These are phyloP conservation scores for Drosophila azteca DNA, from an alignment of 1,140 invertebrate species.

Conservation along the genomic window DNA sequence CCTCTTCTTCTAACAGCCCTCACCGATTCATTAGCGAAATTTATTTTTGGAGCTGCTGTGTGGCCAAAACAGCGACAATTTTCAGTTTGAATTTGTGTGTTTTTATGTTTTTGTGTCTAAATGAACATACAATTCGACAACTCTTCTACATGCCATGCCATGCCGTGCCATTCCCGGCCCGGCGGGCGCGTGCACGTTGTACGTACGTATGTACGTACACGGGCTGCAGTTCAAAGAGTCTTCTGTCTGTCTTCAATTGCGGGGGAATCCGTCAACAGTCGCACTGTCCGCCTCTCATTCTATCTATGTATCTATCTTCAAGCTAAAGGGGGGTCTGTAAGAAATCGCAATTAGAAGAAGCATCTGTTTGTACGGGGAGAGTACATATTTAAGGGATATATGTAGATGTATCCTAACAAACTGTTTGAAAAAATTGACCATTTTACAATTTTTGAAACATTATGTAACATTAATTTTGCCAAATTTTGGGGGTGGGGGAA, in stretches of 20 bases:
- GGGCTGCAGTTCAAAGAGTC: conserved; percentile 29
- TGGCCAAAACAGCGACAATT: conserved; percentile 72
- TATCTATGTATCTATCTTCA: too few relatives aligned
- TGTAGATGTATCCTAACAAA: too few relatives aligned
- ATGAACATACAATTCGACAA: conserved; percentile 71
- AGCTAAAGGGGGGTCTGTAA: too few relatives aligned
- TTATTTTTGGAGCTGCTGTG: conserved; percentile 75
- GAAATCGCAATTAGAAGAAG: too few relatives aligned
- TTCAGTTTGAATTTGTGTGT: conserved; percentile 65
- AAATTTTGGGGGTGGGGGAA: too few relatives aligned
- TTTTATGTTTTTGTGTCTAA: conserved; percentile 62
- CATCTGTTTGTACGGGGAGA: too few relatives aligned
- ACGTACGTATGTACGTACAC: background rate
- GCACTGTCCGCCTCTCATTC: too few relatives aligned
- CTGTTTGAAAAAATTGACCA: background rate
- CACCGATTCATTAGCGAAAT: conserved; percentile 63
- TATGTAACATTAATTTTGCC: conserved; percentile 4
- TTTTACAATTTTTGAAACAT: background rate
- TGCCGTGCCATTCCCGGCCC: background rate
- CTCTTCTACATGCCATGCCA: conserved; percentile 43
- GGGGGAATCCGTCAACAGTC: background rate
- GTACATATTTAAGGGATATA: too few relatives aligned
- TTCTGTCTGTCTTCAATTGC: background rate
- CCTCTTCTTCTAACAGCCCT: conserved; percentile 50
- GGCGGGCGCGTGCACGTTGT: too few relatives aligned